Base-by-base conservation (phyloP, 2,888 invertebrate species). In the Spicauda simplicius region DNA sequence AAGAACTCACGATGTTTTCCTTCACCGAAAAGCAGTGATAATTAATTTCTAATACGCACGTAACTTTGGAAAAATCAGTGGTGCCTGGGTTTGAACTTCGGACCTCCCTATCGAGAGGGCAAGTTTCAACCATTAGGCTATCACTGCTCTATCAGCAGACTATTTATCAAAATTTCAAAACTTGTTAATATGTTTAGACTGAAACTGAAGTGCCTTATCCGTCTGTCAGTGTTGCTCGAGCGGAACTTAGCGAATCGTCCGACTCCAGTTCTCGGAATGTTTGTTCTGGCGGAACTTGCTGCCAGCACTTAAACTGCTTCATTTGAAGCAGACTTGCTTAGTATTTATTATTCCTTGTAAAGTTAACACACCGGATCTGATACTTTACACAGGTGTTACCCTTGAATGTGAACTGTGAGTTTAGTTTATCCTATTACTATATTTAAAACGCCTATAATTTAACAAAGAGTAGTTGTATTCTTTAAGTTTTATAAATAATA, bases 161-260 rank as follows among this genome's bases (percentile, higher is more conserved):
- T n/a, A 48, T 59, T 59, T 25, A 50, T 50, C 25, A 37, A 37
- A 37, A 37, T 37, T 37, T 37, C 37, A 59, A 11, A 30, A n/a
- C 50, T 59, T 30, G 52, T 52, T 52, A 52, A 61, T 37, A 61
- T 50, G 52, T 52, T 60, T 60, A 61, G 18, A 8, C 53, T 61
- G 52, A 52, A 57, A 64, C 57, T 58, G 20, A 30, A 50, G 45
- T 41, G 45, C 52, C 62, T 63, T 63, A 63, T 63, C 62, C 41
- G 55, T 55, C 70, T 72, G 75, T 78, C 71, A 72, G 78, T 72
- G 78, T 80, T 78, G 76, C 78, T 80, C 78, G 77, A 77, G 78
- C 79, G 76, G 81, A 82, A 87, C 86, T 87, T 86, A 72, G 78
- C 73, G 80, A 85, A 86, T 86, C 83, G 83, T 83, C 75, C 78